Evolutionary conservation across 2,888 invertebrate genomes (phyloP).

Genomic region (Minunthozetes semirufus): DNA sequence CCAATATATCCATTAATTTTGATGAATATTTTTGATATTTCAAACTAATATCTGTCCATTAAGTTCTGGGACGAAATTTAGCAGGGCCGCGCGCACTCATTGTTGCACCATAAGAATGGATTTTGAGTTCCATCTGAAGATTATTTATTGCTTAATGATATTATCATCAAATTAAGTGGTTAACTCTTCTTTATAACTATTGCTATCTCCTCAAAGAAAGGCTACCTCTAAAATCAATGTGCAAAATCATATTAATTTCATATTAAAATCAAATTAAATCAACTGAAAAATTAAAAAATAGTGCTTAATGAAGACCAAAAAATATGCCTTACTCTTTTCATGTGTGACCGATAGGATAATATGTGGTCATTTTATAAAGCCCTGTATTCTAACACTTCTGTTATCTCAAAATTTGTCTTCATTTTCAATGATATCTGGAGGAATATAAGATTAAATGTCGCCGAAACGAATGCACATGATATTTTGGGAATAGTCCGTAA

Average conservation of each 20-base stretch:
- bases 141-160: no score
- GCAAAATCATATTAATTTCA: not conserved
- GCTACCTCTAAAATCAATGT: not conserved
- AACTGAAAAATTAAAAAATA: no score
- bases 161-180: no score
- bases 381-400: not conserved
- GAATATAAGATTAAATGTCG: not conserved
- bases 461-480: not conserved
- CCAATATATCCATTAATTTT: no score
- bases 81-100: no score
- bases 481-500: not conserved
- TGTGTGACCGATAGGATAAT: not conserved
- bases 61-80: no score
- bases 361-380: not conserved
- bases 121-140: no score
- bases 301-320: no score
- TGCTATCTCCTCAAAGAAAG: not conserved
- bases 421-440: not conserved
- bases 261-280: not conserved
- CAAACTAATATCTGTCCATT: no score
- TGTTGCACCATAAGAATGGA: no score
- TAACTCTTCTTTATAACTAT: no score
- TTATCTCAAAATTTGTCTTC: not conserved
- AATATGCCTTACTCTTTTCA: not conserved
- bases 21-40: no score